Conservation (phyloP, 2,888 invertebrate genomes). For the Limulus polyphemus region DNA sequence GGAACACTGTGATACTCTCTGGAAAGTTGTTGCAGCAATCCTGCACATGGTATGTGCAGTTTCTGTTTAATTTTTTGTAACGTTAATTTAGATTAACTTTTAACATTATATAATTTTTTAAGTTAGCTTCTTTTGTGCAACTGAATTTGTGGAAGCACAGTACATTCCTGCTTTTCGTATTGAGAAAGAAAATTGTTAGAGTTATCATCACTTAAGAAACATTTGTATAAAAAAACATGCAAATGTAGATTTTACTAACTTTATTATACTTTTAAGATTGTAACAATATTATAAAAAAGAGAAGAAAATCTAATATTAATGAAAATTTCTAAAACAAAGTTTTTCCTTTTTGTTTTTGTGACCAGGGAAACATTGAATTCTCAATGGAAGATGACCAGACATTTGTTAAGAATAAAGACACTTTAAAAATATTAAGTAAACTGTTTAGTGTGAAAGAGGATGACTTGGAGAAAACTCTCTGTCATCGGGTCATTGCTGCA, state of each 20-base stretch:
- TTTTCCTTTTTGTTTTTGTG: slow-evolving; percentile 17
- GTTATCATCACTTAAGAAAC: background rate
- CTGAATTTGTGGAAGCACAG: background rate
- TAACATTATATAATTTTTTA: no score
- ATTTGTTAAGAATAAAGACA: slow-evolving; percentile 40
- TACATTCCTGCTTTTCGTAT: background rate
- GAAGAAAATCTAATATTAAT: no score
- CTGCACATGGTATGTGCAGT: slow-evolving; percentile 59
- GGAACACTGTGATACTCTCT: slow-evolving; percentile 66
- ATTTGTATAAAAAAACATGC: no score
- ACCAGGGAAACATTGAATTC: slow-evolving; percentile 51
- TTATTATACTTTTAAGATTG: no score
- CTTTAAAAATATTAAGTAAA: slow-evolving; percentile 44
- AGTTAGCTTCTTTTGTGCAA: no score
- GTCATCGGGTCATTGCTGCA: slow-evolving; percentile 79
- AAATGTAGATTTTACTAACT: no score
- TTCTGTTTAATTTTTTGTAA: background rate
- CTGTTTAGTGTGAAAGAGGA: slow-evolving; percentile 52
- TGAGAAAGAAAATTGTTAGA: background rate
- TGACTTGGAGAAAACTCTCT: slow-evolving; percentile 60
- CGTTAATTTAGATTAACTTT: no score
- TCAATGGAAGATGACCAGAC: slow-evolving; percentile 47
- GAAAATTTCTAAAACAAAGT: no score
- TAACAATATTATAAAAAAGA: no score
- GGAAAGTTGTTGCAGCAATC: slow-evolving; percentile 82